Evolutionary conservation across 2,888 invertebrate genomes (phyloP), one percentile per base, ranked within the genome.

Genomic region (Calameuta pallipes): DNA sequence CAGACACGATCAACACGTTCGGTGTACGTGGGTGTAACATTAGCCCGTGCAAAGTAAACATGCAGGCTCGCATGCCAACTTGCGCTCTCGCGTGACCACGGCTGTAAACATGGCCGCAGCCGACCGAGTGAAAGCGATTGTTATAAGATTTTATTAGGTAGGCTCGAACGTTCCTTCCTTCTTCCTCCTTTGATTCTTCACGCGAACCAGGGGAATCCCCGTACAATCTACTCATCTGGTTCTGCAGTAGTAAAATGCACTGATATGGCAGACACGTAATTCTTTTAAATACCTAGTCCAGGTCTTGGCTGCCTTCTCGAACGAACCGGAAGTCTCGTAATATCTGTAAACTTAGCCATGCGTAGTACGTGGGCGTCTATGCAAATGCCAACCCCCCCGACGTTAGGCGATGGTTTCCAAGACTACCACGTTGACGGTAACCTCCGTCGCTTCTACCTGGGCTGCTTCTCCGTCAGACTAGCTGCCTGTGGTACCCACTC

Each of bases 311-410:
- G 23, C 31, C 76, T 12, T 23, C 11, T 34, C 15, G 35, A 31
- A 74, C 68, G 37, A 33, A 9, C 36, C 68, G 73, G 69, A 77
- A 74, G 35, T 77, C 36, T 75, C 36, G 2, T 70, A 71, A 37
- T 74, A 69, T n/a, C 34, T 35, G 73, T 36, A 41, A 35, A 23
- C 23, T 2, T 2, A 56, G 56, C 23, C 56, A 56, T 23, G 56
- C 15, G 81, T 85, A 86, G 86, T 86, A 85, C 86, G 86, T 84
- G 85, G 86, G 82, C 85, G 85, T 86, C 86, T 88, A 85, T 83
- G 85, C 84, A 86, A 87, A 87, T 85, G 86, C 68, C 83, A 79
- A 80, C 71, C n/a, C 23, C 13, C 1, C 23, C 12, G 4, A 70
- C 30, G 13, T 15, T 23, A 2, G 31, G 71, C 1, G 31, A 31